Evolutionary conservation across 2,797 vertebrate genomes (phyloP).

Genomic region (Pangasius larnaudii): DNA sequence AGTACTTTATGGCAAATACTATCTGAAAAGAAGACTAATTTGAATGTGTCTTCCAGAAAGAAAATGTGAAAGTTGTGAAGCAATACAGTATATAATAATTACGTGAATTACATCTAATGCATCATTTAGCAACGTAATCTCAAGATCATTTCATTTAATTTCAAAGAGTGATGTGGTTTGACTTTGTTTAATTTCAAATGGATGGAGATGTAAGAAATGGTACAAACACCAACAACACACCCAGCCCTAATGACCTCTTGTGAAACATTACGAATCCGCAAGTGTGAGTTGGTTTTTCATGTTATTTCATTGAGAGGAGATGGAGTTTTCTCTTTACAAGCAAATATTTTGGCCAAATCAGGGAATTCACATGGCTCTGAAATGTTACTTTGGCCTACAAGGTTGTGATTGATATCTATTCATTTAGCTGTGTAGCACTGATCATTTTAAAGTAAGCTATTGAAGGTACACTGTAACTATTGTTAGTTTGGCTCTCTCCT

Average conservation of each 20-base stretch:
- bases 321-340: neutral
- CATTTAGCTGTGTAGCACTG: neutral
- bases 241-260: neutral
- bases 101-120: neutral
- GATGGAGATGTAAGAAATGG: neutral
- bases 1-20: neutral
- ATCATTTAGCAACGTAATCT: neutral
- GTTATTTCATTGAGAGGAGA: neutral
- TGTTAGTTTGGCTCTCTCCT: neutral
- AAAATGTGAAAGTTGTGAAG: neutral
- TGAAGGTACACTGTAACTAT: neutral
- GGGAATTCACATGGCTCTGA: neutral
- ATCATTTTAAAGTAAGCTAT: neutral
- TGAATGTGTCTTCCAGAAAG: neutral
- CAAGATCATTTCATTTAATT: neutral
- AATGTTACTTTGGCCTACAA: neutral
- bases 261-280: neutral
- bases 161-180: neutral
- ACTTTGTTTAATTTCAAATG: neutral
- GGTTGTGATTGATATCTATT: neutral
- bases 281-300: neutral
- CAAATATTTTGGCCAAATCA: neutral
- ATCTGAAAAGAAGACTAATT: neutral
- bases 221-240: neutral
- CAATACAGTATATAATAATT: neutral